Base-by-base conservation (phyloP, 2,113 vertebrate genomes). In the Vulpes ferrilata region DNA sequence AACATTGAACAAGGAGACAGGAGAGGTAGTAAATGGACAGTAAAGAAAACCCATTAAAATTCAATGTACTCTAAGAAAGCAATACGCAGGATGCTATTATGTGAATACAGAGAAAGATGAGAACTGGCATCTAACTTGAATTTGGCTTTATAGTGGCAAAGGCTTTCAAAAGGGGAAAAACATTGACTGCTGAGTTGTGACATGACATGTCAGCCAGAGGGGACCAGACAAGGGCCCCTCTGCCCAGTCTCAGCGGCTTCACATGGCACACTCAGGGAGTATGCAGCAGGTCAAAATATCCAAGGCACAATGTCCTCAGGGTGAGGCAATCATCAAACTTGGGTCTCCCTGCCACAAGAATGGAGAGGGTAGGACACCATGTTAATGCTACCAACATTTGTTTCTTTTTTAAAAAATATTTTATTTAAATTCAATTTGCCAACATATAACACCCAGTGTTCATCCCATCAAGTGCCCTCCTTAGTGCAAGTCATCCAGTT, bases 41-140 rank as follows among this genome's bases (percentile, higher is more conserved):
- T 69, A 73, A 89, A 87, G 55, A 55, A 93, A 96, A 85, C 79
- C 35, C 17, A 4, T 11, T 91, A 93, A 97, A 95, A 83, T 48
- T 71, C 53, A 53, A 30, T 1, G 10, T 35, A 67, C 4, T 81
- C 59, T 62, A 79, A 89, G 71, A 22, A 74, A 93, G 73, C 64
- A 51, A 60, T 10, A n/a, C 2, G 73, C 17, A 60, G 86, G 78
- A 76, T 30, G n/a, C 43, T 48, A 12, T 38, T 60, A 27, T 25
- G 23, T 7, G 60, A 93, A 35, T n/a, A 78, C 3, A 23, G 65
- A 85, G 83, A 65, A 71, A 74, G 67, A 71, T 11, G 10, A 92
- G 32, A 90, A 86, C 10, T 57, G 65, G 32, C 20, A 67, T 86
- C 64, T 82, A 73, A 27, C 15, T 92, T 13, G 27, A 78, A 35